Base-by-base conservation (phyloP, 2,797 vertebrate genomes). In the Protosalanx chinensis region DNA sequence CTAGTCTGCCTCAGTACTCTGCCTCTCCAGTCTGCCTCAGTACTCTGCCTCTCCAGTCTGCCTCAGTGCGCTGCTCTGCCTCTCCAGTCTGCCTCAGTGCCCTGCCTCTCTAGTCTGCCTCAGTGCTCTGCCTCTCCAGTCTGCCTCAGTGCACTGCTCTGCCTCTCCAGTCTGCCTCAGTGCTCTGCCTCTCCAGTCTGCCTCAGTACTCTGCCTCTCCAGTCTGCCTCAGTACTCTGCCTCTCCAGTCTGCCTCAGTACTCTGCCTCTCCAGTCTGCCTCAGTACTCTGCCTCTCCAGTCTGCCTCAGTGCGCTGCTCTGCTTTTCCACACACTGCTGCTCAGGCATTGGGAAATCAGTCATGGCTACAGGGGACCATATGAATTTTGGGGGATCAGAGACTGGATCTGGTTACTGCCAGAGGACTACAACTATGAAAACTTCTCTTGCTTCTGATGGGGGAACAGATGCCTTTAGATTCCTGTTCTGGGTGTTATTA, bases 11-110 rank as follows among this genome's bases (percentile, higher is more conserved):
- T 57, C 6, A n/a, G 37, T 41, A 7, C 37, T 41, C 37, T 41
- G 5, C 49, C 29, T 23, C 68, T 62, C 72, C 23, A 27, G 23
- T 27, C 23, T 27, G 23, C 23, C 23, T 27, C 23, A 27, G 23
- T 71, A 7, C 37, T 66, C 73, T 75, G 64, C 66, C 64, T 75
- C 66, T 77, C 64, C 13, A 35, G 6, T 35, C 33, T 35, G 33
- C 33, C 33, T 35, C 33, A 6, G 33, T 35, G 6, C 33, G 1
- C 33, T 35, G 33, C 6, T 0, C 33, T 35, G 33, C 74, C 63
- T 66, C 1, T 49, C 20, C 71, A 35, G 33, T 35, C 33, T 4
- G 33, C 33, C 33, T 35, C 33, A 6, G 33, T 12, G 6, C 27
- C 18, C 41, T 56, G 72, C 30, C 67, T 70, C 67, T 72, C 70